phyloP scores from a whole-genome alignment of 1,140 invertebrate genomes.

The Drosophila bifasciata region DNA sequence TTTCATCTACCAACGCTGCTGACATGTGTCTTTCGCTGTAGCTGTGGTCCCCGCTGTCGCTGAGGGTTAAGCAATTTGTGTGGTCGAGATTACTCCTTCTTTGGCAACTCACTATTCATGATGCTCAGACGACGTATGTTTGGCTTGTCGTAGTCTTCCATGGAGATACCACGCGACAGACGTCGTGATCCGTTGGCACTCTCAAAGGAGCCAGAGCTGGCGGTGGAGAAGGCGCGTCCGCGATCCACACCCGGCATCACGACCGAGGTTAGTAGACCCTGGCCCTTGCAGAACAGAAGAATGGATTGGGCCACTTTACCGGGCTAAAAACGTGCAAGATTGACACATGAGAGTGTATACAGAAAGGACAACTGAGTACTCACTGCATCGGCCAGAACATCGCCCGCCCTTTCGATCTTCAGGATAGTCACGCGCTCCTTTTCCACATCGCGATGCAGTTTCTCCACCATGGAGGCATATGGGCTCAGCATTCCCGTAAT shows the following conservation, averaged over 20 bases:
- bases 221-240: constrained; percentile 86
- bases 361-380: constrained; percentile 54
- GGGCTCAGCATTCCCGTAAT: constrained; percentile 93
- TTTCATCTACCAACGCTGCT: constrained; percentile 49
- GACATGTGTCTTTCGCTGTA: constrained; percentile 13
- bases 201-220: constrained; percentile 85
- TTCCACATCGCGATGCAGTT: constrained; percentile 90
- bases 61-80: constrained; percentile 18
- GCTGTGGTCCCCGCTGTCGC: constrained; percentile 17
- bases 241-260: constrained; percentile 89
- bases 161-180: constrained; percentile 89
- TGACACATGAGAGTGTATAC: background rate
- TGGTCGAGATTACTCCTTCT: constrained; percentile 69
- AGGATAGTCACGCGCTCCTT: constrained; percentile 93
- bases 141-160: constrained; percentile 93
- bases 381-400: constrained; percentile 92
- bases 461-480: constrained; percentile 91
- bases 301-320: constrained; percentile 92
- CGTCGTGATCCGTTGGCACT: constrained; percentile 80
- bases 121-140: constrained; percentile 90
- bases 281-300: constrained; percentile 92
- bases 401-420: constrained; percentile 91
- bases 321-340: constrained; percentile 85
- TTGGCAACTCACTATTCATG: constrained; percentile 83
- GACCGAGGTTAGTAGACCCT: constrained; percentile 90